These are phyloP conservation scores for Sinocyclocheilus grahami DNA, from an alignment of 2,113 vertebrate species.

Conservation along the genomic window DNA sequence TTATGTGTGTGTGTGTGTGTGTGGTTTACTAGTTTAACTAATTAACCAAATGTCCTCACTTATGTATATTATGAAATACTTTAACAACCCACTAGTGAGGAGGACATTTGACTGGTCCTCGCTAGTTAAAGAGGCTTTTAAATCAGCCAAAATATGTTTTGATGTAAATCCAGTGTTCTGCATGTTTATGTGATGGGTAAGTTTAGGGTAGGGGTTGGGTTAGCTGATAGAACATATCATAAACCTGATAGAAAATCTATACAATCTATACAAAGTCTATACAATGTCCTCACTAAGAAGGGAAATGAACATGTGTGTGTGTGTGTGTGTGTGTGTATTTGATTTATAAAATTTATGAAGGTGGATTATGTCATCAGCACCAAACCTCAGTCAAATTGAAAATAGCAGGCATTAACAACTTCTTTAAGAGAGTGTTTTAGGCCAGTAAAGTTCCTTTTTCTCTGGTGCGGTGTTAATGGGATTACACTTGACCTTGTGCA, in stretches of 20 bases:
- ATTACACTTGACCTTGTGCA: conserved; percentile 47
- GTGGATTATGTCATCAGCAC: not conserved
- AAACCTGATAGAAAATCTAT: not conserved
- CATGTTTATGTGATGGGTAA: not conserved
- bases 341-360: not conserved
- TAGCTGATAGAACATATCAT: not conserved
- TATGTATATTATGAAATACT: not conserved
- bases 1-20: not conserved
- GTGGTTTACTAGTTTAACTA: not conserved
- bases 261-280: too few species aligned
- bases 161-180: not conserved
- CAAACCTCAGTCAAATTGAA: not conserved
- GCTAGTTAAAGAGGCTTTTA: not conserved
- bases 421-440: conserved; percentile 34
- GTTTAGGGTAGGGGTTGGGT: not conserved
- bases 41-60: not conserved
- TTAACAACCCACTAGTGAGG: not conserved
- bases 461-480: conserved; percentile 20
- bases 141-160: not conserved
- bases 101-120: too few species aligned
- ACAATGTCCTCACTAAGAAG: not conserved
- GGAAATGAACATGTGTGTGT: not conserved
- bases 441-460: conserved; percentile 25
- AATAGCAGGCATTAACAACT: not conserved
- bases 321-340: not conserved